A percentile compares a stretch with the other conserved stretches of the same genome.
Evolutionary conservation across 2,888 invertebrate species (phyloP).

Genomic region (Iphiclides podalirius): DNA sequence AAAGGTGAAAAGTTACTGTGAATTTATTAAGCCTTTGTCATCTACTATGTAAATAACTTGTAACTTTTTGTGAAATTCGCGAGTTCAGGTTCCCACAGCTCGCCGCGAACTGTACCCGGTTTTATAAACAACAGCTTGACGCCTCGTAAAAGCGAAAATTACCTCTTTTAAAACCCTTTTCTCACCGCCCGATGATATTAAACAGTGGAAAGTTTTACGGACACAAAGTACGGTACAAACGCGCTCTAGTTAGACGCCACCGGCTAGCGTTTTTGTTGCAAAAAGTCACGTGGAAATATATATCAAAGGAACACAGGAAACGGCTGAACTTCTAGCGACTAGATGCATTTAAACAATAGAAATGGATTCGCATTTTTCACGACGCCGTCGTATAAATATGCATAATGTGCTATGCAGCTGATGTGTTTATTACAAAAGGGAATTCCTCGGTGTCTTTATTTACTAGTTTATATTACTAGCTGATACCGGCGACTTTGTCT

Average conservation of each 20-base stretch:
- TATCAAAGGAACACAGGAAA: slow-evolving; percentile 4
- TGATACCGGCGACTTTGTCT: too few relatives aligned
- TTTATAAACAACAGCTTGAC: background rate
- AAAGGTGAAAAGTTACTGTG: background rate
- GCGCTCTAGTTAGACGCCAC: slow-evolving; percentile 1
- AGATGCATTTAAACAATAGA: slow-evolving; percentile 5
- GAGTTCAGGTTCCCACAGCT: background rate
- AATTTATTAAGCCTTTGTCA: background rate
- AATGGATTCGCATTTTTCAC: too few relatives aligned
- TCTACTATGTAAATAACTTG: background rate
- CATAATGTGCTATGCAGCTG: too few relatives aligned
- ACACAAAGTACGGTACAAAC: slow-evolving; percentile 5
- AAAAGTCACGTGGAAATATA: slow-evolving; percentile 4
- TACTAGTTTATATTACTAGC: too few relatives aligned
- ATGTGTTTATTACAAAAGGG: too few relatives aligned
- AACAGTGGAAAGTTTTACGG: slow-evolving; percentile 8
- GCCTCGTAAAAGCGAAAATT: background rate
- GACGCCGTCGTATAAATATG: too few relatives aligned
- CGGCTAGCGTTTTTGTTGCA: background rate
- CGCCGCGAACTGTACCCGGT: too few relatives aligned
- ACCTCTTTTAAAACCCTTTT: background rate
- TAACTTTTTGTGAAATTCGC: background rate
- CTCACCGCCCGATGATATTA: background rate
- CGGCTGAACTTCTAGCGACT: background rate
- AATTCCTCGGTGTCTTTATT: too few relatives aligned